These are phyloP conservation scores for Clarias platycephalus DNA, from an alignment of 2,797 vertebrate genomes.

Conservation along the genomic window DNA sequence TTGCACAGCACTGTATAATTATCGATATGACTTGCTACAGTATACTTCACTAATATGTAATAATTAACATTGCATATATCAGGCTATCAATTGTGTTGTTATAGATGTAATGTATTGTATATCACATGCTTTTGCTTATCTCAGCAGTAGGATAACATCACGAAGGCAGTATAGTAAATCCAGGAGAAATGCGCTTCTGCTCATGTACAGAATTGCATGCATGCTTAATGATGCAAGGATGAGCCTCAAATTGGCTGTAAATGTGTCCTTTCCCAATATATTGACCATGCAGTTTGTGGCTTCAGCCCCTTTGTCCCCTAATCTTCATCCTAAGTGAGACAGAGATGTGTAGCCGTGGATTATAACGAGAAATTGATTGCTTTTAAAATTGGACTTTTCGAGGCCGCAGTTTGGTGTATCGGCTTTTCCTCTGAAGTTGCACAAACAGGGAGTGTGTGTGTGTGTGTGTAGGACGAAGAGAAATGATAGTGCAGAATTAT, in stretches of 20 bases:
- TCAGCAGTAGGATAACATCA: neutral
- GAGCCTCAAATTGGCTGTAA: constrained; percentile 31
- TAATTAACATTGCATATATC: neutral
- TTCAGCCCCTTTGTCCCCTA: constrained; percentile 33
- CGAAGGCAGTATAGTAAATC: neutral
- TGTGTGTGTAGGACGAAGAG: neutral
- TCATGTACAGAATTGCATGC: neutral
- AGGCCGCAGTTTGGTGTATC: constrained; percentile 32
- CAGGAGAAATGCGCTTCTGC: neutral
- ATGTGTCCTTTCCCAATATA: constrained; percentile 46
- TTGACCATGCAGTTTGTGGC: constrained; percentile 36
- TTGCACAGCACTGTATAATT: neutral
- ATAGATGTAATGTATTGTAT: neutral
- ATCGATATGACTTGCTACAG: neutral
- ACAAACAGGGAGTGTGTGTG: neutral
- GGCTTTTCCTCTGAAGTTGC: constrained; percentile 20
- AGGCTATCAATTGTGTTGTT: neutral
- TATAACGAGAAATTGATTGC: constrained; percentile 61
- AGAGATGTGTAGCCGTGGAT: constrained; percentile 50
- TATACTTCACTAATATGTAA: neutral
- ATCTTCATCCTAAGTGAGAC: constrained; percentile 50
- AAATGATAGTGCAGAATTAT: neutral
- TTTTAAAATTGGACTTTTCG: constrained; percentile 51
- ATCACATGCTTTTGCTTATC: neutral
- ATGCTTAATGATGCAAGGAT: constrained; percentile 23